Base-by-base conservation (phyloP, 2,797 vertebrate species). In the Cetoscarus ocellatus region DNA sequence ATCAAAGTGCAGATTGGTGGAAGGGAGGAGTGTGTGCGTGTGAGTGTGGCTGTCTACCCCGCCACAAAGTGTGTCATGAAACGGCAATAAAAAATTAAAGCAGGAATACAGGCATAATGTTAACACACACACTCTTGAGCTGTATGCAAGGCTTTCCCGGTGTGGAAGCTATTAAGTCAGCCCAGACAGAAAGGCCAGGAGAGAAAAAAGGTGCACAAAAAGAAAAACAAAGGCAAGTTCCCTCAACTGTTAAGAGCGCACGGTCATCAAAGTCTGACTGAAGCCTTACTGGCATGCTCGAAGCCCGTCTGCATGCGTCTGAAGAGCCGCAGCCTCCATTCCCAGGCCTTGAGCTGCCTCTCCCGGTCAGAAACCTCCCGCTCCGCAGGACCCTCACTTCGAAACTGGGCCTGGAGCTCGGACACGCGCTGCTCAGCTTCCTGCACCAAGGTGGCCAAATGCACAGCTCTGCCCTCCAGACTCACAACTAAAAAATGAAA, bases 261-360 rank as follows among this genome's bases (percentile, higher is more conserved):
- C 18, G 38, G 45, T 19, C 53, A 59, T 64, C 50, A 67, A 66
- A 75, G 53, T 62, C 64, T 47, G n/a, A 10, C 35, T 3, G 52
- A 38, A 51, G 64, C 5, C 90, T 88, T 87, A 93, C 92, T 86
- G 5, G 90, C 87, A n/a, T 92, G 92, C 64, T 92, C 84, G 75
- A 96, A 97, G 76, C 96, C 97, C 1, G 95, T 94, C 91, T 96
- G 96, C 97, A 98, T 98, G 79, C 96, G 96, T 61, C 95, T 93
- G 88, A 97, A 97, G 60, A 98, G 96, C 92, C 93, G 94, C 50
- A 95, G 96, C 52, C 96, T 92, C 97, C 97, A 97, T 73, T 97
- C 95, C 96, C 97, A 98, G 64, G 95, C 94, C 80, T 96, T 96
- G 5, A 98, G 96, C 81, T 97, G 96, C 73, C 96, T 93, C 85